Evolutionary conservation across 2,113 vertebrate species (phyloP).

Genomic region (Aphyosemion australe): DNA sequence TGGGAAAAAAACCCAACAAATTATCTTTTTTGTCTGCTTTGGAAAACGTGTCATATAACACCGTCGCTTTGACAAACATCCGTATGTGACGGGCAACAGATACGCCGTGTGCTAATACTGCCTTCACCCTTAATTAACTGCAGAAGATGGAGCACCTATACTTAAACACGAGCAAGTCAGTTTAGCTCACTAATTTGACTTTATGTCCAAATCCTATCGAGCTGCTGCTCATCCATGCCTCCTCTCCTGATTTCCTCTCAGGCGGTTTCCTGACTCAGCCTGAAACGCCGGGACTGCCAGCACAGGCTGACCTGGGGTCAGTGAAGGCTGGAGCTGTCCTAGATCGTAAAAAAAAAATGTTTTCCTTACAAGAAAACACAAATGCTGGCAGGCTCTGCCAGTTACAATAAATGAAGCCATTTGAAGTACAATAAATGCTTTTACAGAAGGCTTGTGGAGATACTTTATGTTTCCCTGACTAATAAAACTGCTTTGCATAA

Average conservation of each 20-base stretch:
- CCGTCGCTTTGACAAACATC: constrained; percentile 42
- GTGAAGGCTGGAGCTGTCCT: constrained; percentile 33
- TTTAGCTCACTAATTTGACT: constrained; percentile 58
- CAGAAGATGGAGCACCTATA: constrained; percentile 57
- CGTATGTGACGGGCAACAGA: constrained; percentile 34
- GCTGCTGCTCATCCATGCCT: constrained; percentile 48
- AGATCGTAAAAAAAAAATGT: constrained; percentile 15
- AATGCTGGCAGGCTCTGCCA: constrained; percentile 4
- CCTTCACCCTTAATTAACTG: constrained; percentile 66
- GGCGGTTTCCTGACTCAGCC: constrained; percentile 31
- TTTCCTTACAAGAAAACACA: constrained; percentile 22
- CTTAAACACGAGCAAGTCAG: constrained; percentile 51
- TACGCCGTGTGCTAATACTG: constrained; percentile 55
- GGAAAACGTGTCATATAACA: constrained; percentile 38
- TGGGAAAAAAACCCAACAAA: constrained; percentile 31
- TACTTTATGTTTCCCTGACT: neutral
- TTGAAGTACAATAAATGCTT: neutral
- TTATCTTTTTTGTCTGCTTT: constrained; percentile 14
- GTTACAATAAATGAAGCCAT: neutral
- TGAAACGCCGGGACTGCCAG: constrained; percentile 38
- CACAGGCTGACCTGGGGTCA: constrained; percentile 36
- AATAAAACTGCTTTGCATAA: constrained; percentile 4
- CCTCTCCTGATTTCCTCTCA: constrained; percentile 17
- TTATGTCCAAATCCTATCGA: constrained; percentile 52
- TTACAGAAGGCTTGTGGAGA: neutral